Base-by-base conservation (phyloP, 2,888 invertebrate genomes). In the Iselma pallidipennis region DNA sequence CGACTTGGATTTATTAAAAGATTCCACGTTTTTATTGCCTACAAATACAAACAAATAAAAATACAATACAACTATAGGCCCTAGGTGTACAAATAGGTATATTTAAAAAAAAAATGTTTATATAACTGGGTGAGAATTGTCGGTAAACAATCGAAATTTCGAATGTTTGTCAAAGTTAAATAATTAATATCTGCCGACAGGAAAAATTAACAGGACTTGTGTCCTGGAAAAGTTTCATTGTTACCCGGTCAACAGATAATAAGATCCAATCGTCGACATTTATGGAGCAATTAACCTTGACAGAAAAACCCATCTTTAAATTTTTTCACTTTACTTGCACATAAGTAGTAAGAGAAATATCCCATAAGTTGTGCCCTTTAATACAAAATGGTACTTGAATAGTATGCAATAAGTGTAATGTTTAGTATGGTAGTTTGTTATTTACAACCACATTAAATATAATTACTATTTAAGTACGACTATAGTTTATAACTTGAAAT, bases 81-180 rank as follows among this genome's bases (percentile, higher is more conserved):
- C n/a, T n/a, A n/a, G n/a, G n/a, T n/a, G n/a, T n/a, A n/a, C n/a
- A n/a, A n/a, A n/a, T n/a, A n/a, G n/a, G n/a, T n/a, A n/a, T n/a
- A n/a, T n/a, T n/a, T n/a, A n/a, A 29, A 25, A 6, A 26, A 21
- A 42, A 42, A 63, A 63, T 67, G 59, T 68, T 71, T 69, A 67
- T 61, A 63, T 63, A 59, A 65, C 61, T 67, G 73, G 71, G 73
- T 71, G 74, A 74, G 72, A 73, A 72, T 72, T 73, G 72, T 73
- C 69, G 67, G 72, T 68, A 75, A 75, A 74, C 68, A 75, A 21
- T 19, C 62, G 61, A 70, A 67, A 68, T 66, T 60, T 65, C 57
- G 45, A n/a, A 45, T 45, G n/a, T 45, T 45, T 45, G 25, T 53
- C 23, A 31, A 50, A 45, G 12, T 23, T 10, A 45, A 45, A 45